Base-by-base conservation (phyloP, 37 sponge, comb jelly and placozoan species). In the Agelas oroides region DNA sequence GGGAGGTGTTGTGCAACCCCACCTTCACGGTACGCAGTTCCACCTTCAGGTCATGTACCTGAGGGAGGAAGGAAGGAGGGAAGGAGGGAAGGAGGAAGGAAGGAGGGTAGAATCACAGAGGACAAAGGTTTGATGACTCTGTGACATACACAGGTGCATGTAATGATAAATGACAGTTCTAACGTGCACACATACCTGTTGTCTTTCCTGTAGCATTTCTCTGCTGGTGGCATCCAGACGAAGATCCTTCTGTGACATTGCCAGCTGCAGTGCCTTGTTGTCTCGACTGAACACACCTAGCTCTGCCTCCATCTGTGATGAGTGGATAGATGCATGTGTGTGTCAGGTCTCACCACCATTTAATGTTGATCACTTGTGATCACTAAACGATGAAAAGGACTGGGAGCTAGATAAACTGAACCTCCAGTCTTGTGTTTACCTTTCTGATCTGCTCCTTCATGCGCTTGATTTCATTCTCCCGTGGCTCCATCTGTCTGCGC, bases 381-480 rank as follows among this genome's bases (percentile, higher is more conserved):
- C n/a, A n/a, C n/a, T n/a, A n/a, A n/a, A n/a, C n/a, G n/a, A n/a
- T n/a, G n/a, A n/a, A n/a, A n/a, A n/a, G n/a, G n/a, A n/a, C n/a
- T n/a, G n/a, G n/a, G n/a, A n/a, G n/a, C n/a, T n/a, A n/a, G n/a
- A n/a, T n/a, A n/a, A n/a, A n/a, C n/a, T n/a, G n/a, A n/a, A n/a
- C n/a, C n/a, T 46, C 6, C 46, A 46, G 6, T 46, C 8, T 8
- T 46, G 46, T 46, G 6, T 64, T 35, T 0, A 95, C 96, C 85
- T 96, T 92, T 58, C 77, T 83, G 84, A 98, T 96, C 84, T 96
- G 97, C 34, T 94, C 97, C 69, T 98, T 94, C 94, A 88, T 98
- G 8, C 91, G 89, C 57, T 92, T 96, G 78, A 98, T 96, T 59
- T 96, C 95, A 69, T 87, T 92, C 78, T 98, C 99, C 41, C 94